Evolutionary conservation across 2,113 vertebrate species (phyloP).

Genomic region (Serinus canaria): DNA sequence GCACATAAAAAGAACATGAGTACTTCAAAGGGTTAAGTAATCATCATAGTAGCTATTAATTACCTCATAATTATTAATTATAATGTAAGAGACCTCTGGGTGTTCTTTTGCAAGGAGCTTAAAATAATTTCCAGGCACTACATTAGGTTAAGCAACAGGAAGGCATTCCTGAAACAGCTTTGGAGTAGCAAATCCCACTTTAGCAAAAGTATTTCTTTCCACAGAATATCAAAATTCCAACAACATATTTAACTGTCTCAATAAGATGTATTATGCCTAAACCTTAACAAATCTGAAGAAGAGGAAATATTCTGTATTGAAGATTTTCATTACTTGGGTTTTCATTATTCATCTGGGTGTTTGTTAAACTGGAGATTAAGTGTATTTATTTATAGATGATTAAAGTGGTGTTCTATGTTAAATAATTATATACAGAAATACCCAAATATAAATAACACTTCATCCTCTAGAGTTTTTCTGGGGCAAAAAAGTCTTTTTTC

Average conservation of each 20-base stretch:
- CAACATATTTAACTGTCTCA: not conserved
- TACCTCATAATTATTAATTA: not conserved
- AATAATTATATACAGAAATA: not conserved
- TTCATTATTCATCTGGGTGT: not conserved
- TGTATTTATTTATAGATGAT: not conserved
- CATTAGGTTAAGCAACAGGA: not conserved
- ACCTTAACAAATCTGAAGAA: not conserved
- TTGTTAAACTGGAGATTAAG: not conserved
- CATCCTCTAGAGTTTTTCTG: not conserved
- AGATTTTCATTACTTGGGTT: not conserved
- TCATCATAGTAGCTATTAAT: not conserved
- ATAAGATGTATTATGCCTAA: not conserved
- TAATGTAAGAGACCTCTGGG: not conserved
- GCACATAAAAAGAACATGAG: not conserved
- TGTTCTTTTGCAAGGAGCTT: not conserved
- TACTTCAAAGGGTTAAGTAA: conserved; percentile 13
- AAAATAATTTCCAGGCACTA: not conserved
- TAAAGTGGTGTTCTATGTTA: not conserved
- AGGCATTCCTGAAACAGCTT: not conserved
- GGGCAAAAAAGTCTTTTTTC: not conserved
- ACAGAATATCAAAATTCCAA: not conserved
- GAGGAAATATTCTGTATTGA: not conserved
- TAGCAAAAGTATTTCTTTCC: not conserved
- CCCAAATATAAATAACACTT: not conserved
- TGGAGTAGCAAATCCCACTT: not conserved